Evolutionary conservation across 1,140 invertebrate species (phyloP).

Genomic region (Drosophila persimilis): DNA sequence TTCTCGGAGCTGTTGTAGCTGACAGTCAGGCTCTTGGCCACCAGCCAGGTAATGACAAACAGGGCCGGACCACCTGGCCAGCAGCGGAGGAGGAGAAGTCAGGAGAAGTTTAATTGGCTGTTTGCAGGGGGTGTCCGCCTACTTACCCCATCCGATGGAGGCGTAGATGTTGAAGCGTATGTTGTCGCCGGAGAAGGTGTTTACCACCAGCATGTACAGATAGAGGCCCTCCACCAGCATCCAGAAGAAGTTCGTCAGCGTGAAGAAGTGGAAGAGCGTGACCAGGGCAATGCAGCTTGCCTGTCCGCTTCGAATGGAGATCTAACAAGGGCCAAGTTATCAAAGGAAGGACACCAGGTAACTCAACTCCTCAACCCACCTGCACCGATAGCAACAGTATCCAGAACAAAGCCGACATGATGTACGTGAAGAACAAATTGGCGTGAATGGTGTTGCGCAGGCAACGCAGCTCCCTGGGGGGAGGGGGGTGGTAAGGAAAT

Average conservation of each 20-base stretch:
- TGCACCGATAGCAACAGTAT: conserved; percentile 79
- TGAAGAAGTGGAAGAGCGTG: conserved; percentile 93
- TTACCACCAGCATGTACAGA: conserved; percentile 96
- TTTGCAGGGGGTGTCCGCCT: background rate
- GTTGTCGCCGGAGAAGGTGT: conserved; percentile 95
- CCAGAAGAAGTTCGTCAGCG: conserved; percentile 98
- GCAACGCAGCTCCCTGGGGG: conserved; percentile 93
- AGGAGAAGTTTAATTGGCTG: conserved; percentile 35
- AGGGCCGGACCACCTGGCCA: conserved; percentile 87
- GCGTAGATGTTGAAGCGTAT: conserved; percentile 94
- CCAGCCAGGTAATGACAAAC: conserved; percentile 88
- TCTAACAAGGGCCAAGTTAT: conserved; percentile 40
- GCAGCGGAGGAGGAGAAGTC: background rate
- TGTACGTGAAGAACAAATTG: conserved; percentile 83
- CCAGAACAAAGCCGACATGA: conserved; percentile 82
- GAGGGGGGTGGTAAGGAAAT: background rate
- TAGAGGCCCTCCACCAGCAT: conserved; percentile 99
- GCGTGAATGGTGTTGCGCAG: conserved; percentile 92
- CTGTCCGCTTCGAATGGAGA: conserved; percentile 83
- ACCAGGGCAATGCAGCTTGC: conserved; percentile 88
- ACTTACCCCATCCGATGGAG: conserved; percentile 96
- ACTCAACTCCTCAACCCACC: conserved; percentile 46
- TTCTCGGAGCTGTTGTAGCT: conserved; percentile 56
- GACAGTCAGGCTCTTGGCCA: conserved; percentile 86
- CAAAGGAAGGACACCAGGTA: background rate